Conservation (phyloP, 2,888 invertebrate genomes). For the Polyommatus icarus region DNA sequence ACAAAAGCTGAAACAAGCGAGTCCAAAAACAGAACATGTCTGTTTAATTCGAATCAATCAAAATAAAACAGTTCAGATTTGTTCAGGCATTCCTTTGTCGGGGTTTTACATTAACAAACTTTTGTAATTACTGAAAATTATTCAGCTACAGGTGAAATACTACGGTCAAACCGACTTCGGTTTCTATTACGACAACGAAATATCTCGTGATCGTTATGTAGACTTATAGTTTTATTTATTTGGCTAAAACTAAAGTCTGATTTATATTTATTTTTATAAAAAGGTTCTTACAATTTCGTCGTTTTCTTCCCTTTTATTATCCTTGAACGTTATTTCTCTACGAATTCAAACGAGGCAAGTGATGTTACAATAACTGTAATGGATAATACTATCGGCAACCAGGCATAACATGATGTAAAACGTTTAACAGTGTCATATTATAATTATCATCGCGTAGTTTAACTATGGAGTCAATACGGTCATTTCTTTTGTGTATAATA, state of each 20-base stretch:
- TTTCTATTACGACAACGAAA: not conserved
- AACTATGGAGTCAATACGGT: not conserved
- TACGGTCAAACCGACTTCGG: not conserved
- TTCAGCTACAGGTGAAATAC: conserved; percentile 21
- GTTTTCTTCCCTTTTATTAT: not conserved
- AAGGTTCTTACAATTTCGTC: not conserved
- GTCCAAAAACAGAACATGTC: conserved; percentile 1
- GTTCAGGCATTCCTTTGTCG: conserved; percentile 26
- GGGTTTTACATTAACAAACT: conserved; percentile 20
- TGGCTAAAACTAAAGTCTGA: not conserved
- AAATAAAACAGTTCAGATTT: conserved; percentile 27
- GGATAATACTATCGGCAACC: not conserved
- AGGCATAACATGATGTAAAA: not conserved
- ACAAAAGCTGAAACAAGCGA: conserved; percentile 4
- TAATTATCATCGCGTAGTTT: not conserved
- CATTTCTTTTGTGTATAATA: too few species aligned
- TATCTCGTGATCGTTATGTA: not conserved
- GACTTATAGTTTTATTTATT: not conserved
- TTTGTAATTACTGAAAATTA: conserved; percentile 30
- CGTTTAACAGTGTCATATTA: not conserved
- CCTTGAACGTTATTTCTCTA: not conserved
- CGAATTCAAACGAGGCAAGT: not conserved
- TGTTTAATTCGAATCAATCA: conserved; percentile 28
- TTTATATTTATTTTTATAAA: not conserved
- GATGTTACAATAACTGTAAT: too few species aligned